These are phyloP conservation scores for Tinamus guttatus DNA, from an alignment of 2,113 vertebrate species.

Conservation along the genomic window DNA sequence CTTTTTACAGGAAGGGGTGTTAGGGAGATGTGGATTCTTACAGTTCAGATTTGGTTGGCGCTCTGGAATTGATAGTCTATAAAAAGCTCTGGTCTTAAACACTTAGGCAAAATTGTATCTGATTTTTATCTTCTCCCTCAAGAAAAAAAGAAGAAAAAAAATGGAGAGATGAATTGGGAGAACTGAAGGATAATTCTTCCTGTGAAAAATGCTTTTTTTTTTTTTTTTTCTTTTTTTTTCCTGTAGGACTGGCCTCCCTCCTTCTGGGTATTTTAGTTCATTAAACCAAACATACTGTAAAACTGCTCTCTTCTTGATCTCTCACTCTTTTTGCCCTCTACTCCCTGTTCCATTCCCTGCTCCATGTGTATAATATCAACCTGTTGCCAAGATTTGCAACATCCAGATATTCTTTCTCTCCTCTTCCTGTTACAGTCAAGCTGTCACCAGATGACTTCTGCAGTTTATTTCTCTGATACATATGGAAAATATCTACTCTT, in stretches of 20 bases:
- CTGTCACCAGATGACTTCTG: background rate
- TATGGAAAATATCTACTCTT: background rate
- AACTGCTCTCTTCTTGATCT: rapidly evolving
- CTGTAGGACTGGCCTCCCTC: background rate
- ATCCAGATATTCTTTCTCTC: background rate
- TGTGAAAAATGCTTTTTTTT: background rate
- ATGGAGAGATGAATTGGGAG: background rate
- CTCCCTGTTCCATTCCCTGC: background rate
- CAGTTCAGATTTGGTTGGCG: background rate
- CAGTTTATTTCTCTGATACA: background rate
- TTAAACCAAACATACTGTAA: background rate
- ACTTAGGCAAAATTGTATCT: background rate
- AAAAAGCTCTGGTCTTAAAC: background rate
- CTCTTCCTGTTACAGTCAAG: background rate
- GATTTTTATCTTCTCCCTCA: background rate
- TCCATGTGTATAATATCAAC: background rate
- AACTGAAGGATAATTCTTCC: background rate
- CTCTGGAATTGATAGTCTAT: background rate
- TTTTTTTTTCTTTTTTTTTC: background rate
- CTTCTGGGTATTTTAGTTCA: background rate
- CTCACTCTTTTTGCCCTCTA: background rate
- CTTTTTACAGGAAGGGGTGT: background rate
- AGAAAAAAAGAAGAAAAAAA: background rate
- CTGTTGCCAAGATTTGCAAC: background rate
- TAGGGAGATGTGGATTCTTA: background rate